Evolutionary conservation across 2,888 invertebrate species (phyloP), one percentile per base, ranked within the genome.

Genomic region (Microplitis manilae): DNA sequence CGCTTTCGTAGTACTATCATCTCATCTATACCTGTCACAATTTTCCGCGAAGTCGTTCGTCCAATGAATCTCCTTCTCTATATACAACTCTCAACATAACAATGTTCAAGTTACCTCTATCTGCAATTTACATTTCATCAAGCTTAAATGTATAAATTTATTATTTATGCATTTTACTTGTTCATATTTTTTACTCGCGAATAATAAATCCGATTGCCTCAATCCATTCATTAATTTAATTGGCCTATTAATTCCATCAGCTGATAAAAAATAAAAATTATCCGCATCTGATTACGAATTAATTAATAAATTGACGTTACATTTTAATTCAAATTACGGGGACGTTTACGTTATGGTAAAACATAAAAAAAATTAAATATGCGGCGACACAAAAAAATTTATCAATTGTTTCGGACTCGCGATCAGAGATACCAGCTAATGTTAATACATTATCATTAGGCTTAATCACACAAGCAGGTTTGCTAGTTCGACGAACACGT

Each of bases 11-110:
- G 6, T 62, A 62, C 73, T 72, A 76, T 74, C 73, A 39, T 41
- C 68, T 61, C 75, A 72, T 78, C 75, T 77, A 74, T 77, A 77
- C 65, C 73, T 68, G 69, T 77, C 77, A 73, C 73, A 77, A 77
- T 77, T 73, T 77, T 77, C 77, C 77, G 38, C 71, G 72, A 72
- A 76, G 13, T 72, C 72, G 67, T 73, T 71, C 39, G 17, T 64
- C 50, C 6, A 38, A 39, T 38, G 38, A 69, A 20, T 70, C 64
- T 6, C 59, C 17, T 20, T 38, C 38, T 50, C 8, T 30, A 60
- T 6, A 13, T 30, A 60, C 13, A 13, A n/a, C 30, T n/a, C 65
- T 20, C 67, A 30, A 68, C 67, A 59, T 74, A 15, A 67, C 39
- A 59, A 67, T 50, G 50, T 17, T 13, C n/a, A 38, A 38, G 9